Evolutionary conservation across 2,797 vertebrate species (phyloP).

Genomic region (Betta splendens): DNA sequence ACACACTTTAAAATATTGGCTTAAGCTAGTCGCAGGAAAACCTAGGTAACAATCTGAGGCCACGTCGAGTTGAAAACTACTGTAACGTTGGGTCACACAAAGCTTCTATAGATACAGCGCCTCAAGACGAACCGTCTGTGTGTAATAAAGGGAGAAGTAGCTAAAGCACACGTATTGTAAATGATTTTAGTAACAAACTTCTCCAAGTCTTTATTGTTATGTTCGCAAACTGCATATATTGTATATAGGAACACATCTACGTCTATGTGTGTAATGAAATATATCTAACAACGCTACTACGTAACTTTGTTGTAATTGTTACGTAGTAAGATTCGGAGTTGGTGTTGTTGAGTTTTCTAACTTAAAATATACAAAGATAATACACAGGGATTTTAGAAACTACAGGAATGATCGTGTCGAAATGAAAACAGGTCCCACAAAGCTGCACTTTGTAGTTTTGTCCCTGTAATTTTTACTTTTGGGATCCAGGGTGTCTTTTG

Average conservation of each 20-base stretch:
- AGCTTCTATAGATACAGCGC: background rate
- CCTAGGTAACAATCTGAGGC: background rate
- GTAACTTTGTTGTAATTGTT: background rate
- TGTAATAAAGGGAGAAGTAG: background rate
- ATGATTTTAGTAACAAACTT: constrained; percentile 11
- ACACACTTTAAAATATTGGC: background rate
- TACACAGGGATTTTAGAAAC: constrained; percentile 16
- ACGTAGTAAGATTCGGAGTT: too few species aligned
- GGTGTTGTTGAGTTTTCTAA: constrained; percentile 4
- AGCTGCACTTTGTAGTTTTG: constrained; percentile 40
- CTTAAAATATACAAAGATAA: background rate
- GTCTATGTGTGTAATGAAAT: background rate
- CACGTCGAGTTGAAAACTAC: constrained; percentile 1
- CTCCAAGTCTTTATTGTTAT: background rate
- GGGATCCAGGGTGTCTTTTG: constrained; percentile 50
- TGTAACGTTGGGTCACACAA: background rate
- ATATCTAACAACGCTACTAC: background rate
- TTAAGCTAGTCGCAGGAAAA: background rate
- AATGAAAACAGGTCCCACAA: constrained; percentile 41
- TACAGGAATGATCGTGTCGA: constrained; percentile 22
- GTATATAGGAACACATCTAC: background rate
- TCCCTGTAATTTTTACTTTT: constrained; percentile 56
- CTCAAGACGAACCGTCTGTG: background rate
- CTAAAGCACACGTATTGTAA: background rate
- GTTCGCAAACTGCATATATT: background rate